Evolutionary conservation across 2,888 invertebrate genomes (phyloP), one percentile per base, ranked within the genome.

Genomic region (Himalopsyche kuldschensis): DNA sequence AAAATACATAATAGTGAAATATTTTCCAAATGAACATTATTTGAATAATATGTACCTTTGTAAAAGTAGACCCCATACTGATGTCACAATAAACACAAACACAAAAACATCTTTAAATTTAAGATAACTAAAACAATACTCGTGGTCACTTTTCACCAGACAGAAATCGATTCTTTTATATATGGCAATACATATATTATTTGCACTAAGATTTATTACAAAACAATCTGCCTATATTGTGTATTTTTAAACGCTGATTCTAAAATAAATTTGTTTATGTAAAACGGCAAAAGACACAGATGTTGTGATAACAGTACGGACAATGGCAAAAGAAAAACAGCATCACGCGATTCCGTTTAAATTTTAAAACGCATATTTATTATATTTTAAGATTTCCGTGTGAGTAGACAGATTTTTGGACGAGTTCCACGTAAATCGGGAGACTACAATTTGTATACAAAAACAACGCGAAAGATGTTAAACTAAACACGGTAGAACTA

Each of bases 41-140:
- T 55, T 55, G 1, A 69, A 30, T 31, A 11, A 24, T 75, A 80
- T 24, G 15, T 83, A 83, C 83, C 83, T 83, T 83, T 31, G 80
- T 41, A 32, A 83, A 77, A 41, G 83, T 80, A 10, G 83, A 83
- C 77, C 83, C 83, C 83, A 83, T 83, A 41, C 75, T 83, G 46
- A 75, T 75, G 17, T 77, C 77, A 77, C 77, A 32, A 20, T 10
- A 55, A 20, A 55, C 75, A 75, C 30, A 75, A 75, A 20, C 75
- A 75, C 75, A 75, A 27, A 55, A 55, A 55, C 55, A 55, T 55
- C 55, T 55, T 55, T 55, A 20, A 24, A n/a, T 24, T 20, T 24
- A 1, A 55, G 24, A 20, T 55, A 55, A 6, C 41, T 1, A 41
- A 15, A 41, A 41, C 41, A 41, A 55, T 55, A 24, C n/a, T n/a